A percentile compares a stretch with the other conserved stretches of the same genome.
Conservation (phyloP, 2,888 invertebrate genomes). For the Drosophila sordidapex region DNA sequence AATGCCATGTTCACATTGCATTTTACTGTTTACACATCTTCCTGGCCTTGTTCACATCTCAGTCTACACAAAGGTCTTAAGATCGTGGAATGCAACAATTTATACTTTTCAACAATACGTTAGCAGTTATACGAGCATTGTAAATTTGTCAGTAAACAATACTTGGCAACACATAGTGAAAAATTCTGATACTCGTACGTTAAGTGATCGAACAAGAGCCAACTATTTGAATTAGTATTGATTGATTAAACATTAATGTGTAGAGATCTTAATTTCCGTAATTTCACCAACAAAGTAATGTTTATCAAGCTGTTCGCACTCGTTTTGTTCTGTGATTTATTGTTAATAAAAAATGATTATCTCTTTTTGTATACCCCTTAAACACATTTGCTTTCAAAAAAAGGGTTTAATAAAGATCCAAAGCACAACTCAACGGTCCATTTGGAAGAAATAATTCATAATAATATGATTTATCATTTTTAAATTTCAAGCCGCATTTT, state of each 20-base stretch:
- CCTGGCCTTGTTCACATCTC: slow-evolving; percentile 34
- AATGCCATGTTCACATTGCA: slow-evolving; percentile 47
- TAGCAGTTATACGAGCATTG: background rate
- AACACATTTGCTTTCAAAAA: background rate
- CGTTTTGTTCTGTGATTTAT: background rate
- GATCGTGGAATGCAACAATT: slow-evolving; percentile 1
- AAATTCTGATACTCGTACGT: background rate
- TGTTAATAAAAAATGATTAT: background rate
- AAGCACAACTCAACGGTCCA: background rate
- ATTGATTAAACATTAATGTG: background rate
- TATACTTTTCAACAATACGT: background rate
- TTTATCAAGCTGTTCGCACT: background rate
- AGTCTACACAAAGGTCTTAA: slow-evolving; percentile 14
- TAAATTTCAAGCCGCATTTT: background rate
- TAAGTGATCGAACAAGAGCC: background rate
- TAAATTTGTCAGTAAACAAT: background rate
- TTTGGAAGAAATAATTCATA: background rate
- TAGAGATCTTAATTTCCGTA: background rate
- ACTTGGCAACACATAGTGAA: background rate
- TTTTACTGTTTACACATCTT: slow-evolving; percentile 34
- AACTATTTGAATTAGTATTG: background rate
- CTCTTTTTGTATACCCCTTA: slow-evolving; percentile 15
- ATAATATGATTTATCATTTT: background rate
- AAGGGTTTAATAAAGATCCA: background rate
- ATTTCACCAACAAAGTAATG: background rate